Percentiles rank a stretch among this genome's conserved stretches.
These are phyloP conservation scores for Heptranchias perlo DNA, from an alignment of 2,113 vertebrate species.

Conservation along the genomic window DNA sequence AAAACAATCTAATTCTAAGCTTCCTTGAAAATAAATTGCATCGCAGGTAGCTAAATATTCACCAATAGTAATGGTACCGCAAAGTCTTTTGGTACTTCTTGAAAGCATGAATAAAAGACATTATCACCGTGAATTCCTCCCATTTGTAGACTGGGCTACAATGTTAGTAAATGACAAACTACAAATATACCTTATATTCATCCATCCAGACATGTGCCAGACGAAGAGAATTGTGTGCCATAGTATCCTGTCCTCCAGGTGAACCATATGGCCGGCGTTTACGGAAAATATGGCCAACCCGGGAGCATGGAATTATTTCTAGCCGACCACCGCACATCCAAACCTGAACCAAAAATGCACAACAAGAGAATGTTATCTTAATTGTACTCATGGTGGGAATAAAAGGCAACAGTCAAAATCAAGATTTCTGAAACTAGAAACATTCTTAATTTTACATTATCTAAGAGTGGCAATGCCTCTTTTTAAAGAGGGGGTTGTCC, in stretches of 20 bases:
- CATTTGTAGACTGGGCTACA: background rate
- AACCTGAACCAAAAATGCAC: slow-evolving; percentile 61
- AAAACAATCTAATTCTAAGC: background rate
- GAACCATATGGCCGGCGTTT: slow-evolving; percentile 90
- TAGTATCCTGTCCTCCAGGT: slow-evolving; percentile 87
- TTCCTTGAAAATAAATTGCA: background rate
- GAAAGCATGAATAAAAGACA: background rate
- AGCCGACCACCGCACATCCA: slow-evolving; percentile 96
- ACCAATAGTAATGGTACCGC: background rate
- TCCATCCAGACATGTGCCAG: slow-evolving; percentile 95
- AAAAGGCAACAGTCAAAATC: background rate
- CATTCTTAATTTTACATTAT: background rate
- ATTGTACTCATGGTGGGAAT: background rate
- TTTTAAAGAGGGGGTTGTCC: background rate
- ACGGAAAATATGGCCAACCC: slow-evolving; percentile 95
- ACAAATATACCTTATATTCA: slow-evolving; percentile 77
- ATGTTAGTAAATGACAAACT: background rate
- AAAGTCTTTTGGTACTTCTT: background rate
- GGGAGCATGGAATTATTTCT: slow-evolving; percentile 88
- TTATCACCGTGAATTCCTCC: background rate
- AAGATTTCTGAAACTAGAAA: background rate
- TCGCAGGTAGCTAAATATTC: background rate
- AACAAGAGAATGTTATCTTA: background rate
- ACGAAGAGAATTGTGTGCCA: slow-evolving; percentile 88
- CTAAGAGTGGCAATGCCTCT: background rate